These are phyloP conservation scores for Acronicta aceris DNA, from an alignment of 2,888 invertebrate species.

Conservation along the genomic window DNA sequence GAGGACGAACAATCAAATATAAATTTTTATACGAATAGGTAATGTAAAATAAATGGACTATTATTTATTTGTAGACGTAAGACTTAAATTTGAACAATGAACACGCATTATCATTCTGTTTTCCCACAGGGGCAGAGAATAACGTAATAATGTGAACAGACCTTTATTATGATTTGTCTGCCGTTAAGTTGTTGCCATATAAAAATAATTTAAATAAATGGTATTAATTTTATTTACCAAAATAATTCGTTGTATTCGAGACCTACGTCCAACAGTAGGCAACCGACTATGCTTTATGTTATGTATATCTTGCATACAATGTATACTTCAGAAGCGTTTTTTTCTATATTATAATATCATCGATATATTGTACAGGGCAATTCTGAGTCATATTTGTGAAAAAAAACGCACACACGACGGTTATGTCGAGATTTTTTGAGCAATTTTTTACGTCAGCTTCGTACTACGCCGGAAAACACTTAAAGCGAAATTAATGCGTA, in stretches of 20 bases:
- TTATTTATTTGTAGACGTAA: too few species aligned
- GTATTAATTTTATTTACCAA: background rate
- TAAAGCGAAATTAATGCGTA: background rate
- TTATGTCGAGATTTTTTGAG: conserved; percentile 42
- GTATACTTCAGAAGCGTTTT: conserved; percentile 83
- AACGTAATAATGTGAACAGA: too few species aligned
- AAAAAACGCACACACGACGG: conserved; percentile 25
- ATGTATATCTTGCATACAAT: conserved; percentile 76
- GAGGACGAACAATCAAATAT: too few species aligned
- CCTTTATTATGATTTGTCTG: too few species aligned
- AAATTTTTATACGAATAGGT: too few species aligned
- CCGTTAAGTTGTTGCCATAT: too few species aligned
- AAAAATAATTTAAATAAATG: background rate
- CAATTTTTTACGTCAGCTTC: conserved; percentile 33
- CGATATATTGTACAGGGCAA: conserved; percentile 64
- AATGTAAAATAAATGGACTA: too few species aligned
- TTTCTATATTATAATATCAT: conserved; percentile 69
- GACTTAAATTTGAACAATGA: too few species aligned
- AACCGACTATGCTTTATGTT: conserved; percentile 16
- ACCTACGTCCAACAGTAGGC: conserved; percentile 5
- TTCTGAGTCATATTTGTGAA: conserved; percentile 45
- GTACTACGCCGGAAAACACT: conserved; percentile 20
- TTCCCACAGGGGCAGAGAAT: too few species aligned
- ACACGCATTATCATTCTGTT: too few species aligned
- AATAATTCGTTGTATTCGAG: background rate